A percentile compares a stretch with the other conserved stretches of the same genome.
Conservation (phyloP, 2,113 vertebrate genomes). For the Sphyrna mokarran region DNA sequence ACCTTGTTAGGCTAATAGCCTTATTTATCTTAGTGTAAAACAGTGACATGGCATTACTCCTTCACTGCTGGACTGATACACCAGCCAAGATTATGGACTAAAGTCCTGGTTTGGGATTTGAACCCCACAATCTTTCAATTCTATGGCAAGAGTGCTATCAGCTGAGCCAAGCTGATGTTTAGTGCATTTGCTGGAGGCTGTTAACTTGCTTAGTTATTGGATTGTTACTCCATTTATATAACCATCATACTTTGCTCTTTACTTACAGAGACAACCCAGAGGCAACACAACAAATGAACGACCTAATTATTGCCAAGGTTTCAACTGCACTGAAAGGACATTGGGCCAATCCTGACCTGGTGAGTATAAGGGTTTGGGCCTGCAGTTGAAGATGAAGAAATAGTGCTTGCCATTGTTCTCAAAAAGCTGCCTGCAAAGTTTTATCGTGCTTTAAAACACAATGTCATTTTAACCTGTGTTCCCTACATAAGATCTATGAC, state of each 20-base stretch:
- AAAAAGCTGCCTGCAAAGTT: background rate
- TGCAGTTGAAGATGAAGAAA: background rate
- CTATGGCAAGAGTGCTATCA: background rate
- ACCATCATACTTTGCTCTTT: background rate
- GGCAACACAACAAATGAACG: constrained; percentile 96
- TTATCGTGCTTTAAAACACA: background rate
- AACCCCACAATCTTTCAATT: background rate
- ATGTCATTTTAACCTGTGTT: background rate
- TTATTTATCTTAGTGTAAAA: background rate
- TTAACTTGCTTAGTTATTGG: background rate
- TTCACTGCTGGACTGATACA: background rate
- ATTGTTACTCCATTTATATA: background rate
- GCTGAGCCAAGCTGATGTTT: background rate
- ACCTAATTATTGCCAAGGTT: constrained; percentile 91
- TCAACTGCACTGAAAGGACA: constrained; percentile 93
- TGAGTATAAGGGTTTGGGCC: constrained; percentile 50
- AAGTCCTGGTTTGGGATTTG: background rate
- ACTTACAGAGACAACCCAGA: constrained; percentile 84
- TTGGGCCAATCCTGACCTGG: constrained; percentile 96
- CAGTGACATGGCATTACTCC: background rate
- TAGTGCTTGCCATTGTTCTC: background rate
- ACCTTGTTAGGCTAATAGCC: background rate
- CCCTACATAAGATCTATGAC: background rate
- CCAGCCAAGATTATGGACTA: background rate
- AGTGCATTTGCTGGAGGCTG: background rate